Evolutionary conservation across 2,113 vertebrate species (phyloP).

Genomic region (Oreochromis niloticus): DNA sequence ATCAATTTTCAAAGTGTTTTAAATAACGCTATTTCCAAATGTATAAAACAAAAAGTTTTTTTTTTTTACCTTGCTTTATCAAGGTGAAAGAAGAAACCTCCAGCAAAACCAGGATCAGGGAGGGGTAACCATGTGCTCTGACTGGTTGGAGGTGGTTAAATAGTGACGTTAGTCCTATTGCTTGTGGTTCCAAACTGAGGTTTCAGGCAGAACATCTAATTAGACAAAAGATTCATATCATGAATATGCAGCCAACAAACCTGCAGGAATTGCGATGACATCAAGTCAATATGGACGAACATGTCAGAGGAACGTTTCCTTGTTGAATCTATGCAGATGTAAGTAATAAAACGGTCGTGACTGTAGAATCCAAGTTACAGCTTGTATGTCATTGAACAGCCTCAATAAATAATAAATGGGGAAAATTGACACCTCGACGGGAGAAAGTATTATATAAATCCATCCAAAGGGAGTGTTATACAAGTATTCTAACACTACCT

Average conservation of each 20-base stretch:
- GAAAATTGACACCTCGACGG: background rate
- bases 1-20: background rate
- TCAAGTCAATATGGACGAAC: background rate
- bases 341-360: background rate
- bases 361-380: background rate
- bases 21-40: rapidly evolving
- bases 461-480: background rate
- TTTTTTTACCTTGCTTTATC: background rate
- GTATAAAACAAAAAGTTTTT: background rate
- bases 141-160: background rate
- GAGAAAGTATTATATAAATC: background rate
- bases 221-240: background rate
- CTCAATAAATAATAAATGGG: background rate
- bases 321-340: background rate
- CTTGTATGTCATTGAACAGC: background rate
- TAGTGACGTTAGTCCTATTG: background rate
- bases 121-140: rapidly evolving
- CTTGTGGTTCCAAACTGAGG: background rate
- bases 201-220: background rate
- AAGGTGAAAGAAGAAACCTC: background rate
- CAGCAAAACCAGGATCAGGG: background rate
- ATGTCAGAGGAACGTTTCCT: background rate
- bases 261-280: background rate
- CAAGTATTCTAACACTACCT: background rate
- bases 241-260: background rate